These are phyloP conservation scores for Bufo bufo DNA, from an alignment of 2,113 vertebrate species.

Conservation along the genomic window DNA sequence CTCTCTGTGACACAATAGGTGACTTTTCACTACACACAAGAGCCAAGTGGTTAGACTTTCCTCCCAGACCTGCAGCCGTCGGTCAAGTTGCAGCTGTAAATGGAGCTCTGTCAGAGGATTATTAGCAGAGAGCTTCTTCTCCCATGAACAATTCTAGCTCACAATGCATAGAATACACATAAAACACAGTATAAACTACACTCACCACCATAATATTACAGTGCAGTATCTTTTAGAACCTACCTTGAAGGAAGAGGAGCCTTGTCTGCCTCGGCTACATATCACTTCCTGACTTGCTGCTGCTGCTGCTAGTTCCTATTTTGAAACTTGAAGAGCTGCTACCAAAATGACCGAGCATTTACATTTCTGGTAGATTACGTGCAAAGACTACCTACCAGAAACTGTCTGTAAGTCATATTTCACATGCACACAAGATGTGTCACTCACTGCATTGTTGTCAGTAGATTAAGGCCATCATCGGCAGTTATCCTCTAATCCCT, in stretches of 20 bases:
- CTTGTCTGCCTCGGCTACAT: background rate
- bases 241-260: constrained; percentile 27
- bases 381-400: constrained; percentile 57
- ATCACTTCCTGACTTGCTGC: constrained; percentile 58
- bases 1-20: background rate
- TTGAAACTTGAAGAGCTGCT: constrained; percentile 56
- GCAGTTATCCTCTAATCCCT: background rate
- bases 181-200: background rate
- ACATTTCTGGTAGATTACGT: constrained; percentile 62
- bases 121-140: background rate
- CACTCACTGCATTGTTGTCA: background rate
- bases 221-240: background rate
- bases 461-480: background rate
- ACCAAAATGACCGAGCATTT: constrained; percentile 58
- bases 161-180: background rate
- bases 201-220: background rate
- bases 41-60: background rate
- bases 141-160: background rate
- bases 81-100: background rate
- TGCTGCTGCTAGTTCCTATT: constrained; percentile 61
- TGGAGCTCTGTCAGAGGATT: background rate
- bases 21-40: background rate
- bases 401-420: constrained; percentile 20
- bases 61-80: background rate
- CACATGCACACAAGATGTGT: constrained; percentile 17